Conservation (phyloP, 2,797 vertebrate genomes). For the Aphelocoma californica region DNA sequence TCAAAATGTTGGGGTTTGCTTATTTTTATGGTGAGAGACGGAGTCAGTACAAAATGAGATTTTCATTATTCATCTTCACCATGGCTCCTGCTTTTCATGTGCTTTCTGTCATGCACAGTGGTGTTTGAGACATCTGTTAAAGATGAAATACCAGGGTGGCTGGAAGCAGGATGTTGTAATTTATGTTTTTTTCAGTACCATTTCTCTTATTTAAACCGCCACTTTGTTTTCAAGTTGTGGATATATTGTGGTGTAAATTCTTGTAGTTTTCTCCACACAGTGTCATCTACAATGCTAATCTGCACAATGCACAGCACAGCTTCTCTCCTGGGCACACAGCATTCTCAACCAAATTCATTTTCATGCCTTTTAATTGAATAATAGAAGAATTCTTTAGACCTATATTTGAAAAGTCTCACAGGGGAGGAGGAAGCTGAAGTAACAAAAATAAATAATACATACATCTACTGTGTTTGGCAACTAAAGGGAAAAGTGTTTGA, state of each 20-base stretch:
- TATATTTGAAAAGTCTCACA: slow-evolving; percentile 21
- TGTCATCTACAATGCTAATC: slow-evolving; percentile 53
- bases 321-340: slow-evolving; percentile 47
- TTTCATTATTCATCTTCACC: neutral
- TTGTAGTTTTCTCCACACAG: neutral
- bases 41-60: neutral
- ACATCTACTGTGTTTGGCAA: slow-evolving; percentile 31
- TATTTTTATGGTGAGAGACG: neutral
- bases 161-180: slow-evolving; percentile 11
- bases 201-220: slow-evolving; percentile 20
- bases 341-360: slow-evolving; percentile 55
- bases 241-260: slow-evolving; percentile 17
- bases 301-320: slow-evolving; percentile 45
- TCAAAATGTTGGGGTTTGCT: neutral
- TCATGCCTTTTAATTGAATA: slow-evolving; percentile 64
- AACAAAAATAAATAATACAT: slow-evolving; percentile 40
- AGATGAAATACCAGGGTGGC: neutral
- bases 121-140: neutral
- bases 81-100: neutral
- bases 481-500: slow-evolving; percentile 34
- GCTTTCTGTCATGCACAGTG: neutral
- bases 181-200: neutral
- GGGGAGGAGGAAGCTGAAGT: slow-evolving; percentile 38
- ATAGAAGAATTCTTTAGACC: slow-evolving; percentile 13
- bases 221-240: slow-evolving; percentile 49